Conservation (phyloP, 1,140 invertebrate species). For the Helicoverpa zea region DNA sequence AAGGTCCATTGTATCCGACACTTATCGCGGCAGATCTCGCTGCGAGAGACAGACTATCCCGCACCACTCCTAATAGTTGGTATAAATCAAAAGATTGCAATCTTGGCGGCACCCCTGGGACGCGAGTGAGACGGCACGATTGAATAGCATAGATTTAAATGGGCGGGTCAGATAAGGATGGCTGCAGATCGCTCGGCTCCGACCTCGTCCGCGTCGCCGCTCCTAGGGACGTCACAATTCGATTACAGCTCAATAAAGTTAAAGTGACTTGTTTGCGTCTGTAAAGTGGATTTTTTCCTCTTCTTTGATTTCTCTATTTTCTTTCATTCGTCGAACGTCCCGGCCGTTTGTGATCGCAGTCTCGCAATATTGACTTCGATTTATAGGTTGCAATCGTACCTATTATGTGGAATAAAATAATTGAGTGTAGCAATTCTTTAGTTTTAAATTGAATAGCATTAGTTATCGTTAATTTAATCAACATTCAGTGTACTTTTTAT, state of each 20-base stretch:
- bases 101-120: slow-evolving; percentile 84
- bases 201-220: slow-evolving; percentile 64
- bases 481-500: too few species aligned
- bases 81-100: slow-evolving; percentile 87
- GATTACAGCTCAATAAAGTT: slow-evolving; percentile 87
- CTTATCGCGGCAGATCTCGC: slow-evolving; percentile 78
- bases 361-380: slow-evolving; percentile 23
- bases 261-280: slow-evolving; percentile 86
- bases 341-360: slow-evolving; percentile 34
- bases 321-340: slow-evolving; percentile 57
- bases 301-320: slow-evolving; percentile 75
- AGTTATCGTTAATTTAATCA: too few species aligned
- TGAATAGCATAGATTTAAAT: slow-evolving; percentile 87
- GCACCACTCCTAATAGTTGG: slow-evolving; percentile 85
- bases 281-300: slow-evolving; percentile 85
- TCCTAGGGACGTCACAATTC: slow-evolving; percentile 85
- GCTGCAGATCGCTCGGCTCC: slow-evolving; percentile 78
- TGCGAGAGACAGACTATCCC: slow-evolving; percentile 80
- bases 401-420: slow-evolving; percentile 28
- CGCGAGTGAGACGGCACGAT: slow-evolving; percentile 84
- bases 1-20: slow-evolving; percentile 76
- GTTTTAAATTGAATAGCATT: too few species aligned
- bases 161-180: slow-evolving; percentile 83
- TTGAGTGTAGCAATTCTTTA: background rate
- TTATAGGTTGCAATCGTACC: slow-evolving; percentile 27